A percentile compares a stretch with the other conserved stretches of the same genome.
Conservation (phyloP, 2,888 invertebrate genomes). For the Catotricha subobsoleta region DNA sequence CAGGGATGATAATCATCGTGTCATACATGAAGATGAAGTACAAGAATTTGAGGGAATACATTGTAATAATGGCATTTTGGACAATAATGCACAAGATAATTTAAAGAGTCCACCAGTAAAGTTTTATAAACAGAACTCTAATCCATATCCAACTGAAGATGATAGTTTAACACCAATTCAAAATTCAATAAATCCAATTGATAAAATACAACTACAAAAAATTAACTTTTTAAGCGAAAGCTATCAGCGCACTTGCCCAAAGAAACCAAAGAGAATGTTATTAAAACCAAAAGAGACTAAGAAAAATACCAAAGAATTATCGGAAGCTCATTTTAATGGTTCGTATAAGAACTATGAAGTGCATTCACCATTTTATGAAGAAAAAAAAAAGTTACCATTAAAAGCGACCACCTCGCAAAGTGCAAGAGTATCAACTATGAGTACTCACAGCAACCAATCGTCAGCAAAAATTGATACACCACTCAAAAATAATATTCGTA, state of each 20-base stretch:
- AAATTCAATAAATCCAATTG: background rate
- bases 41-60: too few relatives aligned
- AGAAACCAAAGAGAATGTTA: slow-evolving; percentile 1
- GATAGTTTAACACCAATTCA: background rate
- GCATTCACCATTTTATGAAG: background rate
- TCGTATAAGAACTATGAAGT: background rate
- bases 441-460: too few relatives aligned
- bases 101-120: slow-evolving; percentile 13
- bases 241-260: background rate
- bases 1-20: too few relatives aligned
- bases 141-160: slow-evolving; percentile 12
- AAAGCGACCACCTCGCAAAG: too few relatives aligned
- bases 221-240: too few relatives aligned
- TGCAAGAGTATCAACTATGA: too few relatives aligned
- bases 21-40: too few relatives aligned
- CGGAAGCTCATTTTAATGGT: background rate
- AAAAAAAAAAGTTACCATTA: background rate
- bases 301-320: background rate
- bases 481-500: background rate
- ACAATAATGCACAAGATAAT: slow-evolving; percentile 3
- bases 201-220: background rate
- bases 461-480: too few relatives aligned
- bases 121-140: slow-evolving; percentile 14
- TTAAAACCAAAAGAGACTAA: background rate
- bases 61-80: background rate